phyloP scores from a whole-genome alignment of 1,140 invertebrate species.

The Mizuhopecten yessoensis region DNA sequence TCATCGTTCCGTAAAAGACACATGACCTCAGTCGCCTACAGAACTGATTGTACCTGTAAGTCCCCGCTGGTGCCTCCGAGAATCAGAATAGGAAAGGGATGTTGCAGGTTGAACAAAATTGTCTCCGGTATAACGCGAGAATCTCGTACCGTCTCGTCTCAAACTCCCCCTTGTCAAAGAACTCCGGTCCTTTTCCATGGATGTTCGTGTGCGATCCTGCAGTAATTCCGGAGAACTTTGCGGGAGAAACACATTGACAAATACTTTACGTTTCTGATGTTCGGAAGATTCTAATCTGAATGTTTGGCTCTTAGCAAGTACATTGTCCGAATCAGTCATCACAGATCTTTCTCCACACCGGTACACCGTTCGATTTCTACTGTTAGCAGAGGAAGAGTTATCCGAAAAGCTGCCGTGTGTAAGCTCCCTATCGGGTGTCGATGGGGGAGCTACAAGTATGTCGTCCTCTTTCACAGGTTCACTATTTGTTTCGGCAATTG shows the following conservation, averaged over 20 bases:
- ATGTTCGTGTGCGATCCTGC: not conserved
- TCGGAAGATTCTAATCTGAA: slow-evolving; percentile 46
- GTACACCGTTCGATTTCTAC: slow-evolving; percentile 6
- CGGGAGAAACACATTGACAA: slow-evolving; percentile 66
- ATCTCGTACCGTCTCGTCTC: slow-evolving; percentile 21
- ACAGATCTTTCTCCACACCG: slow-evolving; percentile 53
- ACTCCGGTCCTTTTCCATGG: not conserved
- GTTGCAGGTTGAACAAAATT: not conserved
- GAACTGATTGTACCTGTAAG: not conserved
- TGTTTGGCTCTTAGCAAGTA: slow-evolving; percentile 49
- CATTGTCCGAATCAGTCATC: slow-evolving; percentile 55
- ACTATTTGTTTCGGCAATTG: not conserved
- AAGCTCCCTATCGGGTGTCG: slow-evolving; percentile 52
- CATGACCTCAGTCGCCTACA: not conserved
- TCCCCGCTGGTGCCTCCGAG: not conserved
- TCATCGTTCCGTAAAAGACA: not conserved
- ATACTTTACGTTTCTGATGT: slow-evolving; percentile 62
- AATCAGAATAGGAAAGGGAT: not conserved
- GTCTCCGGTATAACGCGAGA: not conserved
- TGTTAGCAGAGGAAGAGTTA: slow-evolving; percentile 48
- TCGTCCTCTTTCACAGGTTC: slow-evolving; percentile 43
- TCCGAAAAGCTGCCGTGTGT: slow-evolving; percentile 4
- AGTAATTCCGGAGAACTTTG: slow-evolving; percentile 56
- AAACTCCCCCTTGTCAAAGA: slow-evolving; percentile 16
- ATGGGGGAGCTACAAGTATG: slow-evolving; percentile 59